phyloP scores from a whole-genome alignment of 2,797 vertebrate species.

The Pyrocephalus nanus region DNA sequence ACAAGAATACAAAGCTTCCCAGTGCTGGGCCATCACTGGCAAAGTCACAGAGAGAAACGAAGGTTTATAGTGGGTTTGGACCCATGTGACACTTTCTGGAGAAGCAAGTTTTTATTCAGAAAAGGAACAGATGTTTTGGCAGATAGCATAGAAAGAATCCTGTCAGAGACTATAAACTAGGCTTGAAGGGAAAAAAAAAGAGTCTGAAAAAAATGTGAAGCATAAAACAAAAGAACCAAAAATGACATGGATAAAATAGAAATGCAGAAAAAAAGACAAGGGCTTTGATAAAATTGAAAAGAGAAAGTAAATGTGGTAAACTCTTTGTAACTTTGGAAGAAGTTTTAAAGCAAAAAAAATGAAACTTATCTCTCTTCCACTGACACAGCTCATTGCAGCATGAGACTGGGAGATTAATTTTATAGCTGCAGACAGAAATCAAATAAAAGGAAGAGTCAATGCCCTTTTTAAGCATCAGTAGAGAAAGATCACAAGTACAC shows the following conservation, averaged over 20 bases:
- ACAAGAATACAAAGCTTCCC: slow-evolving; percentile 35
- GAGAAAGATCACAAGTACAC: slow-evolving; percentile 59
- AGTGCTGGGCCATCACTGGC: slow-evolving; percentile 11
- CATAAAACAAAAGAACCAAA: slow-evolving; percentile 68
- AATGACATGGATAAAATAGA: slow-evolving; percentile 70
- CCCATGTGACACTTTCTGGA: slow-evolving; percentile 59
- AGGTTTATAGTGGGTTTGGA: slow-evolving; percentile 60
- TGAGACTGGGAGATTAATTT: slow-evolving; percentile 58
- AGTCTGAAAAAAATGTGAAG: slow-evolving; percentile 57
- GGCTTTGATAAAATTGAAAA: slow-evolving; percentile 60
- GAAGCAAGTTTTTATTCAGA: slow-evolving; percentile 71
- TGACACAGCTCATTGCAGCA: slow-evolving; percentile 58
- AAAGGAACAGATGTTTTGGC: slow-evolving; percentile 76
- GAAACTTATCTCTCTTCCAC: slow-evolving; percentile 56
- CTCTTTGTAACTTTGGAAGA: slow-evolving; percentile 55
- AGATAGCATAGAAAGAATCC: slow-evolving; percentile 73
- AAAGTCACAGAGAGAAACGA: slow-evolving; percentile 28
- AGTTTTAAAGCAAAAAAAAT: slow-evolving; percentile 44
- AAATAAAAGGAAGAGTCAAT: slow-evolving; percentile 62
- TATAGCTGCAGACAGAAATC: slow-evolving; percentile 63
- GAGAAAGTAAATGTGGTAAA: slow-evolving; percentile 56
- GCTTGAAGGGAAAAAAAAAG: slow-evolving; percentile 47
- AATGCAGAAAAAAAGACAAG: slow-evolving; percentile 49
- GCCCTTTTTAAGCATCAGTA: slow-evolving; percentile 65
- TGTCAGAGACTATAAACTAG: slow-evolving; percentile 74